Conservation (phyloP, 2,797 vertebrate species). For the Eospalax fontanierii region DNA sequence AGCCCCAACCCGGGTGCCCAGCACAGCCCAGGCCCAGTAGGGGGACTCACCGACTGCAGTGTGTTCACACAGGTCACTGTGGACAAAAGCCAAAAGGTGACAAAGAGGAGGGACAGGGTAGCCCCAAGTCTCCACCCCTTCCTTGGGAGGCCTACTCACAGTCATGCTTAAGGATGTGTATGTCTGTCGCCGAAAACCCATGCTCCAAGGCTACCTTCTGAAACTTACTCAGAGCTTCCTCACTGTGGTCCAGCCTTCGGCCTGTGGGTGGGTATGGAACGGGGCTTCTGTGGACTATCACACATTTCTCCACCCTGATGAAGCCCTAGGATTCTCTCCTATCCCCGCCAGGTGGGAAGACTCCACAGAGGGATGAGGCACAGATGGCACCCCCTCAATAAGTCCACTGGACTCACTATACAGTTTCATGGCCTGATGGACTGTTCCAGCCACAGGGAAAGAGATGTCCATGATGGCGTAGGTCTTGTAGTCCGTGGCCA, state of each 20-base stretch:
- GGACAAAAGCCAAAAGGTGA: background rate
- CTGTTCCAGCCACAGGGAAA: fast-evolving
- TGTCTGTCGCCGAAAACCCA: background rate
- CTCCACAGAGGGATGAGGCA: too few species aligned
- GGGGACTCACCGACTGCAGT: background rate
- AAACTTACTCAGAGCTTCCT: background rate
- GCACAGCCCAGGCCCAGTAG: background rate
- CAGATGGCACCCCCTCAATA: background rate
- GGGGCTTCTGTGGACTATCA: background rate
- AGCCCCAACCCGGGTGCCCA: background rate
- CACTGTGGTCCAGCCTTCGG: background rate
- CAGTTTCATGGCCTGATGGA: background rate
- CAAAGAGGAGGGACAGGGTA: too few species aligned
- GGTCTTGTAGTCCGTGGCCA: background rate
- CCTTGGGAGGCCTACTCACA: background rate
- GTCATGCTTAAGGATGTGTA: background rate
- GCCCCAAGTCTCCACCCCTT: background rate
- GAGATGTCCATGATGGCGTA: background rate
- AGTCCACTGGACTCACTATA: constrained; percentile 35
- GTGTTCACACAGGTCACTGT: background rate
- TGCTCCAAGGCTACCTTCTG: background rate
- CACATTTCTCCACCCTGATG: too few species aligned
- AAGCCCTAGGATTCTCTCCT: background rate
- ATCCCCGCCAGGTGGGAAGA: background rate
- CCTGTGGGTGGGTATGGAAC: background rate